Conservation (phyloP, 2,888 invertebrate genomes). For the Epinotia demarniana region DNA sequence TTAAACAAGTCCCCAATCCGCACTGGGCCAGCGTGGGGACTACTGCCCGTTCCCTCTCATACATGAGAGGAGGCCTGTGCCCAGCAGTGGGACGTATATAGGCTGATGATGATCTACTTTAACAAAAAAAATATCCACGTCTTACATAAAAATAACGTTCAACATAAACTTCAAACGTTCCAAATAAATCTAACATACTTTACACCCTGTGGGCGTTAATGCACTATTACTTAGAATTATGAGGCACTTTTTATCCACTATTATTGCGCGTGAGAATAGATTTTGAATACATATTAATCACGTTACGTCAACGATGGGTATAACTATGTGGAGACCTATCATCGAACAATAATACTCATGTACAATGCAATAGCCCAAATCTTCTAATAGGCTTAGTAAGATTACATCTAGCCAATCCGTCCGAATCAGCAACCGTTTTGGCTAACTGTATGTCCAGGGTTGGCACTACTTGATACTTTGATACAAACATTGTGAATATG, state of each 20-base stretch:
- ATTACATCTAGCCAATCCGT: conserved; percentile 56
- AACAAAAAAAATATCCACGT: background rate
- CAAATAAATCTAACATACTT: conserved; percentile 15
- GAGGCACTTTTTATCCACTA: conserved; percentile 19
- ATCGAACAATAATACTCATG: conserved; percentile 44
- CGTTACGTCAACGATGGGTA: conserved; percentile 30
- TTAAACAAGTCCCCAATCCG: too few relatives aligned
- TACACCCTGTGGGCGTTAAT: conserved; percentile 11
- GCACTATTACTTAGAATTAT: conserved; percentile 32
- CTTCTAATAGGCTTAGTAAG: conserved; percentile 60
- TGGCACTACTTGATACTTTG: conserved; percentile 3
- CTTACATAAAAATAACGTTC: conserved; percentile 2
- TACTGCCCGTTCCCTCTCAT: too few relatives aligned
- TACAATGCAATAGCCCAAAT: conserved; percentile 56
- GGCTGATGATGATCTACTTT: background rate
- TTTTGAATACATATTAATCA: conserved; percentile 34
- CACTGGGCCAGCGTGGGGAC: too few relatives aligned
- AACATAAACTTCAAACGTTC: conserved; percentile 3
- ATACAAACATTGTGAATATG: too few relatives aligned
- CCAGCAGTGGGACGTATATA: too few relatives aligned
- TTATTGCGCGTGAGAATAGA: conserved; percentile 37
- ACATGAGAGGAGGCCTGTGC: too few relatives aligned
- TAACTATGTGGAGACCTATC: conserved; percentile 19
- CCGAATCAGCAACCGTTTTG: conserved; percentile 49
- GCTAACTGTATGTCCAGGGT: conserved; percentile 37